Evolutionary conservation across 1,140 invertebrate species (phyloP), one percentile per base, ranked within the genome.

Genomic region (Cyphomyrmex costatus): DNA sequence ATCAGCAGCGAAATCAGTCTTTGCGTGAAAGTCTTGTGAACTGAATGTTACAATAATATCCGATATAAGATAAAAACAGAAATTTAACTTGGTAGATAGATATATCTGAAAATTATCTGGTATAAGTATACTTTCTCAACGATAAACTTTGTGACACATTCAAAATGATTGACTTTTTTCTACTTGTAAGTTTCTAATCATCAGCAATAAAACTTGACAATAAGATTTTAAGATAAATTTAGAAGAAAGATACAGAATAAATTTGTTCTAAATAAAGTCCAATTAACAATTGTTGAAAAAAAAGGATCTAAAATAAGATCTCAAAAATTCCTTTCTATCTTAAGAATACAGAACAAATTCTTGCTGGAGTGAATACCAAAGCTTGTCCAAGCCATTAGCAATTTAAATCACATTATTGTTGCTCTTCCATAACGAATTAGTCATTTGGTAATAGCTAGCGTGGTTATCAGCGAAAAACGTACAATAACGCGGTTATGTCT

Each of bases 381-480:
- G 19, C 60, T 83, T n/a, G n/a, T 33, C n/a, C 8, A 3, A 73
- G 42, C 19, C 53, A 61, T 83, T 74, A 83, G 68, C 68, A 83
- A 83, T 83, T 74, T 83, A 83, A 83, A 83, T 83, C 68, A 33
- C 53, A 83, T 83, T 83, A 83, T 83, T 83, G 79, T 74, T 83
- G 2, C 51, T 60, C 56, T 33, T 49, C 68, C 68, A 83, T 74
- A 74, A 74, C 68, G 8, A 83, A 83, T 83, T 66, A 79, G 46
- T n/a, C 27, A 36, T 79, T 74, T 73, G 24, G 53, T 83, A 83
- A 83, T 73, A 83, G 36, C 24, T 30, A n/a, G 53, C 5, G 61
- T 58, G 65, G 71, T 74, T 83, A 83, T 83, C 58, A 83, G 36
- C 68, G 79, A 74, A 74, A 83, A 74, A 19, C 21, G 27, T 82